Evolutionary conservation across 1,140 invertebrate species (phyloP).

Genomic region (Andrena cerasifolii): DNA sequence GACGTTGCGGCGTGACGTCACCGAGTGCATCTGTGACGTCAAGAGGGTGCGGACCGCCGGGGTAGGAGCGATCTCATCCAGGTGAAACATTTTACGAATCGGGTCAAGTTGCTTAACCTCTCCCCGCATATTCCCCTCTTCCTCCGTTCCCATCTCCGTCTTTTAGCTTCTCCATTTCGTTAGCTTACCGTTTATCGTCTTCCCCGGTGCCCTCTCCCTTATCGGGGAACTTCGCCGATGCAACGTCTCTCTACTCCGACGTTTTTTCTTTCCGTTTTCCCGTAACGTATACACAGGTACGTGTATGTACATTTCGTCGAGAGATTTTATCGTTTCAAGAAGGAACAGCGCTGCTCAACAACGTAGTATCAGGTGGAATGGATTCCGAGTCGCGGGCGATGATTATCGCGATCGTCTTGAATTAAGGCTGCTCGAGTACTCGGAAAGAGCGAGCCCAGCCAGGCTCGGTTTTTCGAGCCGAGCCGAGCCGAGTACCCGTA

Average conservation of each 20-base stretch:
- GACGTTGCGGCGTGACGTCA: slow-evolving; percentile 71
- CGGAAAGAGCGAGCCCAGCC: too few species aligned
- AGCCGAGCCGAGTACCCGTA: too few species aligned
- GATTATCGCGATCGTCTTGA: too few species aligned
- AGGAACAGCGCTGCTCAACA: too few species aligned
- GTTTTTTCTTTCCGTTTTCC: not conserved
- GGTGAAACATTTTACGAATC: slow-evolving; percentile 64
- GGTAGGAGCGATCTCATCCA: slow-evolving; percentile 61
- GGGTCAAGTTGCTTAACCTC: slow-evolving; percentile 65
- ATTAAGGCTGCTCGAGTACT: too few species aligned
- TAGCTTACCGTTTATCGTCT: slow-evolving; percentile 18
- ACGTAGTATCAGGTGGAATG: too few species aligned
- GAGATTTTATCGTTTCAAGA: not conserved
- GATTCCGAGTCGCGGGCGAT: too few species aligned
- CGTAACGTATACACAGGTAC: too few species aligned
- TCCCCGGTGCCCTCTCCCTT: not conserved
- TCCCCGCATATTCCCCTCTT: not conserved
- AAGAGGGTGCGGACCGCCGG: slow-evolving; percentile 63
- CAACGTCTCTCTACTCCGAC: not conserved
- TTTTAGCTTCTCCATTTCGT: slow-evolving; percentile 12
- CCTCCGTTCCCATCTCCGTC: not conserved
- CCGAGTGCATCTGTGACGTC: slow-evolving; percentile 67
- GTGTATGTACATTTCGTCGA: not conserved
- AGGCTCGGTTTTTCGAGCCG: too few species aligned
- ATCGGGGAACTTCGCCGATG: too few species aligned